These are phyloP conservation scores for Malurus elegans DNA, from an alignment of 2,113 vertebrate genomes.

Conservation along the genomic window DNA sequence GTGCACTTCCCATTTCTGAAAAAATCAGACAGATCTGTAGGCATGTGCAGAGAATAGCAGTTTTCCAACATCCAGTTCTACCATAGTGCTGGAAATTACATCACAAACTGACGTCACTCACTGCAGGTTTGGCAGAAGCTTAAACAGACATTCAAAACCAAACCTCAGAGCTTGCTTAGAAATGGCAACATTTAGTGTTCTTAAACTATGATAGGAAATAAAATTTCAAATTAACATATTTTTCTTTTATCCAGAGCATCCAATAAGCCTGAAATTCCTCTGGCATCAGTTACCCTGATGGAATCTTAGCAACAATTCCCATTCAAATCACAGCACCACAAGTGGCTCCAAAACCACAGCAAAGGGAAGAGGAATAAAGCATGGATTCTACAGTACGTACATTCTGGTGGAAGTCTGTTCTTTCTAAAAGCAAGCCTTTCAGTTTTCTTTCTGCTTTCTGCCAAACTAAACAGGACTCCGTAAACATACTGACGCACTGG, in stretches of 20 bases:
- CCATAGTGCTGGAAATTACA: background rate
- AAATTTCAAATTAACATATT: background rate
- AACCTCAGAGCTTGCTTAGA: background rate
- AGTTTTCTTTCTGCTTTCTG: conserved; percentile 92
- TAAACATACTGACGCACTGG: conserved; percentile 95
- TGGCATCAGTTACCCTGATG: background rate
- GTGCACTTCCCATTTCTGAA: background rate
- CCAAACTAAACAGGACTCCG: conserved; percentile 95
- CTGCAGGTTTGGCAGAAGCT: background rate
- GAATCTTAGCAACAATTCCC: background rate
- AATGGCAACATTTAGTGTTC: background rate
- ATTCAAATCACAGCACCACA: background rate
- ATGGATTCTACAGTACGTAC: conserved; percentile 74
- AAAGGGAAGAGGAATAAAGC: conserved; percentile 60
- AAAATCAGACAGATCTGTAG: background rate
- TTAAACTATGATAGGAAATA: background rate
- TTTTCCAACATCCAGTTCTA: background rate
- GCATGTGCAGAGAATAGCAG: background rate
- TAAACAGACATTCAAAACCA: background rate
- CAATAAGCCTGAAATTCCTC: background rate
- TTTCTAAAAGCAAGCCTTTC: conserved; percentile 91
- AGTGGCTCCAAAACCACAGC: conserved; percentile 57
- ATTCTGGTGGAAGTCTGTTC: conserved; percentile 88
- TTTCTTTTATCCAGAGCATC: background rate
- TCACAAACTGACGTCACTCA: background rate